Base-by-base conservation (phyloP, 2,888 invertebrate genomes). In the Tipula helvola region DNA sequence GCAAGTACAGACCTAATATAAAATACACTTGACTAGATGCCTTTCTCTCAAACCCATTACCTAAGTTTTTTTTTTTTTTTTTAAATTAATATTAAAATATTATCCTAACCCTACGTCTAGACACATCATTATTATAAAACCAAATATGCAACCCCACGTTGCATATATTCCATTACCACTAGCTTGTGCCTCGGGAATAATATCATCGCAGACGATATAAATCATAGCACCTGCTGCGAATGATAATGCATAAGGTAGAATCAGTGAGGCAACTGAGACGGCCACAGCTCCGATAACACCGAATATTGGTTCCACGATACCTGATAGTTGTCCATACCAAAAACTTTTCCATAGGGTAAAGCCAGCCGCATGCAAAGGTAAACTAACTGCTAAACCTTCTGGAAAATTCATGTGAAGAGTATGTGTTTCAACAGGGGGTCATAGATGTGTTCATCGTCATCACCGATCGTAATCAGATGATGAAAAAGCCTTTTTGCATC, bases 221-320 rank as follows among this genome's bases (percentile, higher is more conserved):
- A 99, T 97, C 99, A 99, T 99, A 88, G 99, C 99, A 86, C 99
- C 99, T 85, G 99, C 99, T 8, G 99, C 99, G 92, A 98, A 98
- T 57, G 98, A 96, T 87, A 99, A 93, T 12, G 99, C 98, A 92
- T 99, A 99, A 0, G 99, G 99, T 88, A 99, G 93, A 52, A 96
- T 94, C 0, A 98, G 97, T 90, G 96, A 95, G 10, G 97, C 97
- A 16, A 96, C 93, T 10, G 95, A 94, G 28, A 98, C 97, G 2
- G 97, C 96, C 42, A 96, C 93, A 3, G 98, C 98, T 0, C 99
- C 94, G 87, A 99, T 91, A 83, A 99, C 94, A 0, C 99, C 99
- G 89, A 99, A 98, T 88, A 99, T 94, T 0, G 99, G 99, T 91
- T 99, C 99, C 85, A 99, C 99, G 97, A 99, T 97, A 86, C 99